These are phyloP conservation scores for Diploscapter pachys DNA, from an alignment of 1,140 invertebrate species.

Conservation along the genomic window DNA sequence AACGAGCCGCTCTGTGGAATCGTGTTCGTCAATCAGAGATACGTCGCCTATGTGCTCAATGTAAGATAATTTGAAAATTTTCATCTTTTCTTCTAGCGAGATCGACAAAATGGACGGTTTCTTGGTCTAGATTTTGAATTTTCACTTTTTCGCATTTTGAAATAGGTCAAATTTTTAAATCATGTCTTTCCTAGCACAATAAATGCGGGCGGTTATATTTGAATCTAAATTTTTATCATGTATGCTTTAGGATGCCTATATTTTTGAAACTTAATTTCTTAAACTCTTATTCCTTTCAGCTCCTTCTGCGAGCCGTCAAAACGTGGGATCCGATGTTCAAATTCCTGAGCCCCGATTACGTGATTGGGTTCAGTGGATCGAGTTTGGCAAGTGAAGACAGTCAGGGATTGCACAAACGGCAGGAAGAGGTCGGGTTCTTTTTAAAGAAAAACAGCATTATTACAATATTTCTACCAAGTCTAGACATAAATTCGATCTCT, in stretches of 20 bases:
- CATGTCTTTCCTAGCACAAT: no score
- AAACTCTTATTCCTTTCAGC: conserved; percentile 33
- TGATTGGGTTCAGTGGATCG: conserved; percentile 47
- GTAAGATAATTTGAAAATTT: conserved; percentile 28
- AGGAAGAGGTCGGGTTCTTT: conserved; percentile 38
- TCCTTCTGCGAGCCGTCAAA: conserved; percentile 39
- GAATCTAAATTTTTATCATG: no score
- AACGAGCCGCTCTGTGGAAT: conserved; percentile 38
- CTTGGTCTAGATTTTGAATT: no score
- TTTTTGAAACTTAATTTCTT: no score
- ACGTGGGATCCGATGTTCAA: conserved; percentile 41
- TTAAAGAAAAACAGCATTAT: no score
- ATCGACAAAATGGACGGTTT: conserved; percentile 10
- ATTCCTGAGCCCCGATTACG: conserved; percentile 48
- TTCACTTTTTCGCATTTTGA: no score
- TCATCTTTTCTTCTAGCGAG: neutral
- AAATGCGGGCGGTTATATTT: no score
- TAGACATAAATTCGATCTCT: no score
- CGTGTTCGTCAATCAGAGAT: conserved; percentile 54
- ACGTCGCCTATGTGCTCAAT: conserved; percentile 46
- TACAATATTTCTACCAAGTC: no score
- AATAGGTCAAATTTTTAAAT: no score
- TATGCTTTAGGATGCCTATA: no score
- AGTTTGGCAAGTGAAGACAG: conserved; percentile 41
- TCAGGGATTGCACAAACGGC: conserved; percentile 38